Evolutionary conservation across 2,113 vertebrate species (phyloP).

Genomic region (Siphamia tubifer): DNA sequence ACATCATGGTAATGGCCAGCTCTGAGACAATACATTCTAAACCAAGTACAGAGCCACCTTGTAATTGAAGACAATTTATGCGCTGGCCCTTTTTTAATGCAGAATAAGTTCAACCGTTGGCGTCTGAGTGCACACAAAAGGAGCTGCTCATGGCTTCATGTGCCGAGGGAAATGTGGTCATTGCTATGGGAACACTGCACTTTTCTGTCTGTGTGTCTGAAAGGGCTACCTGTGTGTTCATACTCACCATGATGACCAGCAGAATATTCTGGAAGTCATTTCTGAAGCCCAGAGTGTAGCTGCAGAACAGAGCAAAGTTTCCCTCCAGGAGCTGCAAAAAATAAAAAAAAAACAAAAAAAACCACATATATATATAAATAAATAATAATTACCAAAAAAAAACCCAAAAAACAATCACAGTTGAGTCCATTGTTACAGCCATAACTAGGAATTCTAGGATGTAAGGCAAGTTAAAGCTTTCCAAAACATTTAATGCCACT

Average conservation of each 20-base stretch:
- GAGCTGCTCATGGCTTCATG: not conserved
- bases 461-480: not conserved
- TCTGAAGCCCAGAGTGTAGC: conserved; percentile 90
- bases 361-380: too few relatives aligned
- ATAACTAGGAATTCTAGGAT: too few relatives aligned
- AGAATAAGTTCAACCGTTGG: too few relatives aligned
- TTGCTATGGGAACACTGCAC: conserved; percentile 17
- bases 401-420: too few relatives aligned
- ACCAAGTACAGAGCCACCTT: conserved; percentile 14
- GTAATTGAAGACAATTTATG: conserved; percentile 47
- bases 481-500: not conserved
- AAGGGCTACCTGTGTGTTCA: not conserved
- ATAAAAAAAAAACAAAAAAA: too few relatives aligned
- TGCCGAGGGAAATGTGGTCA: not conserved
- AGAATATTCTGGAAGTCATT: conserved; percentile 96
- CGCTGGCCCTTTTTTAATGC: conserved; percentile 43
- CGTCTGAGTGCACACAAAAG: too few relatives aligned
- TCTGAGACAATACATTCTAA: conserved; percentile 23
- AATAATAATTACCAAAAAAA: too few relatives aligned
- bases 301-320: conserved; percentile 96
- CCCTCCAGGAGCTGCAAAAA: conserved; percentile 90
- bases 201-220: not conserved
- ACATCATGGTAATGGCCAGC: conserved; percentile 20
- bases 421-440: not conserved
- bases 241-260: conserved; percentile 93